Evolutionary conservation across 2,888 invertebrate genomes (phyloP), one percentile per base, ranked within the genome.

Genomic region (Glaucopsyche alexis): DNA sequence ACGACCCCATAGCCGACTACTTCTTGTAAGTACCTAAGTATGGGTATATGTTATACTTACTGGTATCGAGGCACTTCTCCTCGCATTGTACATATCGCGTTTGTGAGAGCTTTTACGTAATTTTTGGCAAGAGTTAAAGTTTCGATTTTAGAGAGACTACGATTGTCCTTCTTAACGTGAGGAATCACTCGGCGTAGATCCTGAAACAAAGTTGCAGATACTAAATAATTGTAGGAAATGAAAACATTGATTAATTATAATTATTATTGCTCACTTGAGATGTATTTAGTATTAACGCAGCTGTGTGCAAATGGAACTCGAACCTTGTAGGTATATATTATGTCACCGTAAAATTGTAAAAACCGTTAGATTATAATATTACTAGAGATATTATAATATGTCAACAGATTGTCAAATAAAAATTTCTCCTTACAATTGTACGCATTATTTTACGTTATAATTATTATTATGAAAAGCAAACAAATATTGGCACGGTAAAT

Each of bases 101-200:
- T 97, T 42, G 97, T 97, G 76, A 98, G 93, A 14, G 97, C 97
- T 93, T 97, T 97, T 76, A 98, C 97, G 87, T 97, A 98, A 89
- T 97, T 97, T 91, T 97, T 97, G 80, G 97, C 97, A 85, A 98
- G 90, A 11, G 97, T 97, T 76, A 98, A 89, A 0, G 97, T 98
- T 89, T 97, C 97, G 80, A 98, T 97, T 90, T 98, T 98, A 8
- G 97, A 97, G 75, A 98, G 91, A 82, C 97, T 96, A 74, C 97
- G 93, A 81, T 97, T 94, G 79, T 97, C 97, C 90, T 96, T 96
- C 85, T 96, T 96, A 52, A 97, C 96, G 81, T 97, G 97, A 0
- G 97, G 97, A 79, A 97, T 97, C 3, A 97, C 97, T 83, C 96
- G 95, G 47, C 97, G 94, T 71, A 97, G 92, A 81, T 96, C 96